phyloP scores from a whole-genome alignment of 2,797 vertebrate genomes.

The Botia almorhae region DNA sequence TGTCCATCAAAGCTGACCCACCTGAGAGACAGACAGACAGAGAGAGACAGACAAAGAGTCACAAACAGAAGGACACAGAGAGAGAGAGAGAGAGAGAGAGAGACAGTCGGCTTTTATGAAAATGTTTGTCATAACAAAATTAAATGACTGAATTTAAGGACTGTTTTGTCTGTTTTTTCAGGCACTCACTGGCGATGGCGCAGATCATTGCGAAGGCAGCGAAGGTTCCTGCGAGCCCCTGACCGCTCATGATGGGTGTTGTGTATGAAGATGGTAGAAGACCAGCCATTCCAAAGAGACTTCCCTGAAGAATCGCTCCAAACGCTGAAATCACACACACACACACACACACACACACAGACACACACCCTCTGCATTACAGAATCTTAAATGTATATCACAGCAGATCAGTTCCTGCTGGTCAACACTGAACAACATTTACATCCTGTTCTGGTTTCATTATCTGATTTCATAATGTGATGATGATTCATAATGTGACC shows the following conservation, averaged over 20 bases:
- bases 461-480: too few species aligned
- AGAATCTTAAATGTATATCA: too few species aligned
- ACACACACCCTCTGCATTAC: background rate
- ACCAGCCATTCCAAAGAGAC: conserved; percentile 88
- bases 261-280: conserved; percentile 87
- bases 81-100: too few species aligned
- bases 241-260: conserved; percentile 91
- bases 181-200: conserved; percentile 85
- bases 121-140: too few species aligned
- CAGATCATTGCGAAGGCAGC: conserved; percentile 87
- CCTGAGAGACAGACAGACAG: conserved; percentile 63
- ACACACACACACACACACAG: background rate
- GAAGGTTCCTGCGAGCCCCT: conserved; percentile 89
- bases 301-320: conserved; percentile 88
- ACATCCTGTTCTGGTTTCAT: background rate
- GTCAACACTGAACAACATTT: background rate
- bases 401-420: too few species aligned
- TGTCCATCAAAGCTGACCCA: conserved; percentile 74
- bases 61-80: too few species aligned
- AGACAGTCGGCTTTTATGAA: too few species aligned
- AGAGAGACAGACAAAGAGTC: background rate
- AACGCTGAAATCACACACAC: conserved; percentile 68
- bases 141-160: too few species aligned
- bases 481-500: too few species aligned
- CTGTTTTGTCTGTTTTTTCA: too few species aligned